Evolutionary conservation across 2,797 vertebrate species (phyloP).

Genomic region (Cyclura pinguis): DNA sequence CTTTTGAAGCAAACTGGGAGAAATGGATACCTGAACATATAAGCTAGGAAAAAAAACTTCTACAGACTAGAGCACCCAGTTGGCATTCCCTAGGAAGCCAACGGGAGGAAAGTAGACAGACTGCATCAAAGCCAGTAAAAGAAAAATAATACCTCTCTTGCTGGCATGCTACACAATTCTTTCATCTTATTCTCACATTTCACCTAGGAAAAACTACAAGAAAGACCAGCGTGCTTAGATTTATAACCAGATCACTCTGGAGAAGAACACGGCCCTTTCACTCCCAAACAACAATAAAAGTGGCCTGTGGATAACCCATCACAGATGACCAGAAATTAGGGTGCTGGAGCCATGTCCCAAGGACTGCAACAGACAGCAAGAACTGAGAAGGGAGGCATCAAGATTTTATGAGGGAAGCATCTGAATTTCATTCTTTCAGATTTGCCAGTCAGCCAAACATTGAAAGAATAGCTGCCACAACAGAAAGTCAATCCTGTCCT

Average conservation of each 20-base stretch:
- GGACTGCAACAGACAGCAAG: background rate
- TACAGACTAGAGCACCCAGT: background rate
- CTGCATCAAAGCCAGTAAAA: background rate
- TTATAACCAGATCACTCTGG: background rate
- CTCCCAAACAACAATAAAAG: background rate
- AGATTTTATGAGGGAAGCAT: background rate
- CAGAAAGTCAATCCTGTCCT: background rate
- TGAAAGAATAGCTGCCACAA: background rate
- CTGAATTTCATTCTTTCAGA: background rate
- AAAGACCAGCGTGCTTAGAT: background rate
- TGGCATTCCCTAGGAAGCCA: background rate
- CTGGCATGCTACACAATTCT: background rate
- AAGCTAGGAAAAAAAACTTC: background rate
- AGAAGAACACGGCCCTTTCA: background rate
- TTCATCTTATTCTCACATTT: background rate
- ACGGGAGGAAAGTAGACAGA: background rate
- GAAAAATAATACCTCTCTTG: background rate
- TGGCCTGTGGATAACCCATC: background rate
- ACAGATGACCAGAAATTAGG: background rate
- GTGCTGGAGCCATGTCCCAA: background rate
- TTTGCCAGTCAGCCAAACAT: background rate
- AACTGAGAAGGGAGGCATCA: no score
- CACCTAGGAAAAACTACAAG: background rate
- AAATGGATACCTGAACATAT: background rate
- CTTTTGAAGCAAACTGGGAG: background rate